These are phyloP conservation scores for Chalcis sispes DNA, from an alignment of 2,888 invertebrate species.

Conservation along the genomic window DNA sequence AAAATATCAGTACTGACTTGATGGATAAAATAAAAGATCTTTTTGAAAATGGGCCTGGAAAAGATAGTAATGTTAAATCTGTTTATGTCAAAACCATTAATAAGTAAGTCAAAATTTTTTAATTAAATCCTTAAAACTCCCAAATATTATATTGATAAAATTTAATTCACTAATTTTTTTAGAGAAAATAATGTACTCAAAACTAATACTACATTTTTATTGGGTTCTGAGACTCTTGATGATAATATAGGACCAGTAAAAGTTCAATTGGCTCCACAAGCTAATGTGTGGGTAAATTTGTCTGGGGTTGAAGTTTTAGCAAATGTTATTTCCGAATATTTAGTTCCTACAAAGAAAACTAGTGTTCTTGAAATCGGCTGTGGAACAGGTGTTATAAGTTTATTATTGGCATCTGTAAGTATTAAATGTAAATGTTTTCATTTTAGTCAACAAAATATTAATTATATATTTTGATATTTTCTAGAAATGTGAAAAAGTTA, in stretches of 20 bases:
- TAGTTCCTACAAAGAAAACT: slow-evolving; percentile 65
- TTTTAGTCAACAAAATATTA: slow-evolving; percentile 3
- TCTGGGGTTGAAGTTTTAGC: slow-evolving; percentile 71
- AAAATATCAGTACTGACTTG: slow-evolving; percentile 66
- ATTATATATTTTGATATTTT: slow-evolving; percentile 45
- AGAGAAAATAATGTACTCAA: slow-evolving; percentile 65
- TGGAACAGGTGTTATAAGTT: slow-evolving; percentile 72
- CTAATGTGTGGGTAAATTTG: slow-evolving; percentile 73
- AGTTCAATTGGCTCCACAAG: slow-evolving; percentile 73
- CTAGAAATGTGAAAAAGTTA: slow-evolving; percentile 72
- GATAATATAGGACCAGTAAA: slow-evolving; percentile 71
- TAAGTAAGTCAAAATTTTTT: slow-evolving; percentile 65
- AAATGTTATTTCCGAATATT: slow-evolving; percentile 67
- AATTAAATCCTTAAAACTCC: too few relatives aligned
- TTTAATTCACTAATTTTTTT: slow-evolving; percentile 28
- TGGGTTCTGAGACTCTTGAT: slow-evolving; percentile 72
- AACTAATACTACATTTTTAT: slow-evolving; percentile 71
- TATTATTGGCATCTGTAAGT: slow-evolving; percentile 72
- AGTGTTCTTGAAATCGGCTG: slow-evolving; percentile 73
- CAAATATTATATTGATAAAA: slow-evolving; percentile 12
- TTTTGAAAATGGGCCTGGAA: slow-evolving; percentile 70
- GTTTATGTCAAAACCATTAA: slow-evolving; percentile 72
- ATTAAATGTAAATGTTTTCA: slow-evolving; percentile 16
- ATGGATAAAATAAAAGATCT: slow-evolving; percentile 71
- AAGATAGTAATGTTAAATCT: slow-evolving; percentile 73